Evolutionary conservation across 64 coral and sea anemone species (phyloP), one percentile per base, ranked within the genome.

Genomic region (Montipora sp.): DNA sequence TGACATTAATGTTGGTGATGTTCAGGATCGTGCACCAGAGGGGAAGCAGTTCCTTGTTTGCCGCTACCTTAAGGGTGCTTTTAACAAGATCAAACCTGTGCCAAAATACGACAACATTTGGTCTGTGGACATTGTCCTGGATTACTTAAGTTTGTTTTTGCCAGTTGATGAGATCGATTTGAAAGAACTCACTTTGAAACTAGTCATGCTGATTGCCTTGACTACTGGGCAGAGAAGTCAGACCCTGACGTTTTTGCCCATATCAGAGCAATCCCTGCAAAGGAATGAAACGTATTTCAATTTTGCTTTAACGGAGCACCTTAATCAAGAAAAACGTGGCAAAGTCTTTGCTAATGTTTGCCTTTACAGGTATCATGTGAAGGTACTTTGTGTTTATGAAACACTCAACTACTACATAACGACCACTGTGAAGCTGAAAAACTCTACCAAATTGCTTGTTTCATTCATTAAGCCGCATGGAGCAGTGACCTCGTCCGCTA

Each of bases 251-350:
- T 43, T 77, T 46, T 46, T 77, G 21, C 15, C 43, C 23, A 22
- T 77, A 27, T 77, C 74, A 46, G 19, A 10, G 23, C 3, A 77
- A 15, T 77, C 16, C 19, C 16, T 77, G 78, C 24, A 81, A 13
- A 91, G 53, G 59, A 82, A 20, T 59, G 70, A 8, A 20, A 15
- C 75, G 58, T 92, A 48, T 48, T 92, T 75, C 78, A 65, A 51
- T 27, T 92, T 86, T 86, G 72, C 90, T 21, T 71, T 77, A 73
- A 92, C 90, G 27, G 51, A 87, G 18, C 82, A 92, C 73, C 20
- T 87, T 75, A 86, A 86, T 22, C 65, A 87, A 81, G 81, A 92
- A 73, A 57, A 59, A 87, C 90, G 72, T 51, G 90, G 90, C 80
- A 84, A 78, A 15, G 90, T 92, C 36, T 92, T 92, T 77, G 72